phyloP scores from a whole-genome alignment of 1,140 invertebrate genomes.

The Choristoneura fumiferana region DNA sequence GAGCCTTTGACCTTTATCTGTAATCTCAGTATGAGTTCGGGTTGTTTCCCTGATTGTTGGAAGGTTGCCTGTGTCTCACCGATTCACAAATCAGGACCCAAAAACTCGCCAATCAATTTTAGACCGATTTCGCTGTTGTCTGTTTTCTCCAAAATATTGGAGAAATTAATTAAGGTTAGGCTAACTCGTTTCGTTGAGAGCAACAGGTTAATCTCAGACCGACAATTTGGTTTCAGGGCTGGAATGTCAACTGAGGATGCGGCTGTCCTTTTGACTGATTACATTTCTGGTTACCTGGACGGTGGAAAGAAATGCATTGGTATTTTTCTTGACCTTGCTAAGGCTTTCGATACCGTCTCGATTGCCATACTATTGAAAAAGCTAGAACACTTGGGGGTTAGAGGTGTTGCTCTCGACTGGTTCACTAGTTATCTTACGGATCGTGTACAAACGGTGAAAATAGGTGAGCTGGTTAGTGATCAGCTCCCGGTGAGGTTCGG shows the following conservation, averaged over 20 bases:
- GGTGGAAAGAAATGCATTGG: background rate
- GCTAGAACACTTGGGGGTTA: constrained; percentile 9
- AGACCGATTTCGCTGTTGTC: constrained; percentile 2
- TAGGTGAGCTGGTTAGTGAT: background rate
- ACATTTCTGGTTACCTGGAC: background rate
- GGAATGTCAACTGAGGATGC: constrained; percentile 16
- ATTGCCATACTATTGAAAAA: constrained; percentile 7
- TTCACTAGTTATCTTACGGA: constrained; percentile 12
- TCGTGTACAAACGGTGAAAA: constrained; percentile 12
- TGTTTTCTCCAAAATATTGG: constrained; percentile 15
- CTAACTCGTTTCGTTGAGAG: background rate
- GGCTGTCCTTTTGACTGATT: background rate
- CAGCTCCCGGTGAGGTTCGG: background rate
- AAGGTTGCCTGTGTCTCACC: constrained; percentile 3
- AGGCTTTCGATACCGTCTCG: constrained; percentile 22
- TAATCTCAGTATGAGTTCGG: constrained; percentile 3
- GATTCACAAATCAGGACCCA: background rate
- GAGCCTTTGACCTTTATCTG: background rate
- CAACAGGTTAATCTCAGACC: background rate
- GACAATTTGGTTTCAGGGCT: constrained; percentile 16
- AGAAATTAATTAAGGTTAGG: constrained; percentile 8
- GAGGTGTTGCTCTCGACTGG: constrained; percentile 11
- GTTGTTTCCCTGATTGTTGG: background rate
- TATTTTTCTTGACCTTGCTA: constrained; percentile 16
- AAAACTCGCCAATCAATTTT: background rate